Evolutionary conservation across 1,140 invertebrate species (phyloP), one percentile per base, ranked within the genome.

Genomic region (Pectinophora gossypiella): DNA sequence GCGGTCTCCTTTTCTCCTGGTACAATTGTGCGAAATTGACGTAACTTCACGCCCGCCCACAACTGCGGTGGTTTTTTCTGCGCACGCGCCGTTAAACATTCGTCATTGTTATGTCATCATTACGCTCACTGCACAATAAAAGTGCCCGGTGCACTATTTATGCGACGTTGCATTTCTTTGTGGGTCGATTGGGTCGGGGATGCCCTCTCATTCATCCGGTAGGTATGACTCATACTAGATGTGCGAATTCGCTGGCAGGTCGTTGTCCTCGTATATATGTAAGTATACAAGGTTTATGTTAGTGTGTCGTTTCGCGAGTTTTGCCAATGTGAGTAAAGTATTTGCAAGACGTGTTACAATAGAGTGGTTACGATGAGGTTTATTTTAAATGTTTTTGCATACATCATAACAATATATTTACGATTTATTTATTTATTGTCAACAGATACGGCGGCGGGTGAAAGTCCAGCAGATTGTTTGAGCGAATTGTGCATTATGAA

Each of bases 11-110:
- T 56, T 38, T 63, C 44, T 63, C 80, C 73, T 84, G 64, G 72
- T 86, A 86, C 64, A 77, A 76, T 82, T 84, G 83, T 86, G 83
- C 83, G 83, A 86, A 86, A 75, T 77, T 77, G 73, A 80, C 77
- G 77, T 81, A 84, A 76, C 68, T 70, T 69, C 63, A 61, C 57
- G 56, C 58, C 59, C 62, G 64, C 62, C 59, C 50, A 69, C 59
- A 72, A 67, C 45, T 65, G 65, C 48, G 47, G 52, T 38, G 23
- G 43, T 78, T 77, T 75, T 61, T 54, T 52, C 51, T 19, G 62
- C 49, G 68, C 79, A 75, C 76, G 69, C 63, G 74, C 68, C 66
- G 38, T 51, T 51, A 59, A 60, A 58, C 64, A 68, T 62, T 61
- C 54, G 56, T 74, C 71, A 77, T 82, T 84, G 76, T 83, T 68